Conservation (phyloP, 2,113 vertebrate species). For the Myrmophylax atrothorax region DNA sequence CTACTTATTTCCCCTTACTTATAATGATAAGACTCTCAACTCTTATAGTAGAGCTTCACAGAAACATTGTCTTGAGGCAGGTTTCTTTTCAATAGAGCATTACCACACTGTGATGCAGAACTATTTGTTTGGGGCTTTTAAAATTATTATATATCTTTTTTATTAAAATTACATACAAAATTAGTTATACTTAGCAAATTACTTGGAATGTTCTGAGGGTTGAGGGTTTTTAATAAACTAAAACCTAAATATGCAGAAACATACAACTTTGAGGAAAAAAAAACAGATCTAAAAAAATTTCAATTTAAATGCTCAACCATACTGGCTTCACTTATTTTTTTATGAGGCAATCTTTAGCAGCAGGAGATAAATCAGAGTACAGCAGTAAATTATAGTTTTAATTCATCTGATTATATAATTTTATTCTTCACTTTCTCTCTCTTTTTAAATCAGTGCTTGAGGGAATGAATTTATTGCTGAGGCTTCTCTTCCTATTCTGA, state of each 20-base stretch:
- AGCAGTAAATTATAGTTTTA: conserved; percentile 74
- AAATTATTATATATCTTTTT: not conserved
- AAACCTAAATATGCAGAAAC: not conserved
- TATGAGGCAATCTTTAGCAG: conserved; percentile 42
- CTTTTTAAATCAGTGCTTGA: conserved; percentile 65
- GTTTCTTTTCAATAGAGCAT: not conserved
- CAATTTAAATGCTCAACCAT: conserved; percentile 41
- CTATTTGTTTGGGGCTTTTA: not conserved
- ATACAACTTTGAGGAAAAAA: not conserved
- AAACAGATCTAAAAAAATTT: conserved; percentile 26
- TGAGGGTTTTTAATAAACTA: not conserved
- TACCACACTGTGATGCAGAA: not conserved
- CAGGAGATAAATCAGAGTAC: conserved; percentile 61
- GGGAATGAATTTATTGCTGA: conserved; percentile 55
- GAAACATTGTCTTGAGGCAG: not conserved
- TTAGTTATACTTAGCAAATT: not conserved
- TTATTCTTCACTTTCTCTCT: conserved; percentile 45
- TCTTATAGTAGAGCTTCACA: not conserved
- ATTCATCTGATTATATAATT: conserved; percentile 72
- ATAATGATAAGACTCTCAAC: not conserved
- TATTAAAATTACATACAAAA: not conserved
- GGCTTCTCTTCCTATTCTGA: conserved; percentile 32
- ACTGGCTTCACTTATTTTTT: conserved; percentile 8
- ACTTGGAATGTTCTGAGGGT: not conserved
- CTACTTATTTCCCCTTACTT: not conserved